Evolutionary conservation across 2,797 vertebrate genomes (phyloP).

Genomic region (Orientallactaga sibirica): DNA sequence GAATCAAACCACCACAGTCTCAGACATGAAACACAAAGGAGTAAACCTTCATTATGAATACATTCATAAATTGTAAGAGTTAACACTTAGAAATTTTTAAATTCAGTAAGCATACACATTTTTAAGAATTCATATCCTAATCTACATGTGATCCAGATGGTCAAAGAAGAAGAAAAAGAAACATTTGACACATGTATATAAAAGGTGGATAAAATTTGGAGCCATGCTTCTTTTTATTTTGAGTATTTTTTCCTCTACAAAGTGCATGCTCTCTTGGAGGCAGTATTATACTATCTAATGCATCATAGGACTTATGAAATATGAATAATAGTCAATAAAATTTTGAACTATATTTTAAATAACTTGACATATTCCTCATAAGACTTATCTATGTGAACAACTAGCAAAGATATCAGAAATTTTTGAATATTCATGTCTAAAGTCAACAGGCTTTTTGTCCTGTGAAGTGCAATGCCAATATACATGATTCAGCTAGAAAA

Average conservation of each 20-base stretch:
- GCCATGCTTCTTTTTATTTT: constrained; percentile 44
- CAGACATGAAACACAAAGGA: constrained; percentile 47
- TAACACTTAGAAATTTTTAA: constrained; percentile 59
- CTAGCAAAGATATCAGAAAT: constrained; percentile 44
- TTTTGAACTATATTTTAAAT: constrained; percentile 60
- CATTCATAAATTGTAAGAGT: constrained; percentile 41
- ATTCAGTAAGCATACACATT: constrained; percentile 55
- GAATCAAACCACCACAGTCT: neutral
- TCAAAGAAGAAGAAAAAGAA: constrained; percentile 53
- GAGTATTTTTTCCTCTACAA: constrained; percentile 26
- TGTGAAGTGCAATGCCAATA: constrained; percentile 25
- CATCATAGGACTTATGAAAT: constrained; percentile 49
- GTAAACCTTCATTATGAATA: constrained; percentile 62
- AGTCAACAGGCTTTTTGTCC: constrained; percentile 64
- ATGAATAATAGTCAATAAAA: constrained; percentile 29
- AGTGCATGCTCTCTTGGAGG: neutral
- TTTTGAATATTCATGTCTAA: constrained; percentile 71
- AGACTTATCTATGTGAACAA: constrained; percentile 66
- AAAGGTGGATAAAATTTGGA: constrained; percentile 50
- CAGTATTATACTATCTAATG: neutral
- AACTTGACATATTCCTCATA: neutral
- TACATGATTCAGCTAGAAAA: constrained; percentile 69
- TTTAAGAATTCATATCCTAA: constrained; percentile 44
- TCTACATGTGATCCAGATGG: neutral
- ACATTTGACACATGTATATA: neutral